Percentiles rank a stretch among this genome's conserved stretches.
phyloP scores from a whole-genome alignment of 2,797 vertebrate genomes.

The Lacerta bilineata region DNA sequence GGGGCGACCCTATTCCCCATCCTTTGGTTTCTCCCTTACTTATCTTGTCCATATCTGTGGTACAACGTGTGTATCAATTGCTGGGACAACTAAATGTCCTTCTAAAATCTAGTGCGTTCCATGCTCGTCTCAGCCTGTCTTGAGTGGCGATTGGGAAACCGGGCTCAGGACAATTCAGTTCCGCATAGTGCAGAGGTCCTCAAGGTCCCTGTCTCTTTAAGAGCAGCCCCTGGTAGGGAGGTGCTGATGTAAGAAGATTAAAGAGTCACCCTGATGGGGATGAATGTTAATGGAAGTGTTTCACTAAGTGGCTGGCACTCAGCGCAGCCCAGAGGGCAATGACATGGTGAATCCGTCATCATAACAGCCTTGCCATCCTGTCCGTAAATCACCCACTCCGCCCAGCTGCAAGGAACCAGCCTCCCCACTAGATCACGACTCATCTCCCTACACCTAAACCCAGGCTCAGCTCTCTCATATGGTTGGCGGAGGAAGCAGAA shows the following conservation, averaged over 20 bases:
- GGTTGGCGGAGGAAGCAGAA: background rate
- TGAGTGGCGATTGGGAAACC: background rate
- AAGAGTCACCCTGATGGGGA: conserved; percentile 73
- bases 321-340: conserved; percentile 39
- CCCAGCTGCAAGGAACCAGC: conserved; percentile 2
- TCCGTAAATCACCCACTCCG: conserved; percentile 34
- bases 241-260: conserved; percentile 78
- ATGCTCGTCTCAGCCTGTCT: background rate
- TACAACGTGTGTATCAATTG: background rate
- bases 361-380: conserved; percentile 39
- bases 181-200: background rate
- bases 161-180: background rate
- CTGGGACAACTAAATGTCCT: background rate
- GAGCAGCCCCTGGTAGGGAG: conserved; percentile 50
- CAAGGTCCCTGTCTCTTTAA: conserved; percentile 29
- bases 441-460: background rate
- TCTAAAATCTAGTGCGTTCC: background rate
- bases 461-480: background rate
- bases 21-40: background rate
- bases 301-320: conserved; percentile 73
- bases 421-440: conserved; percentile 18
- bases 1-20: background rate
- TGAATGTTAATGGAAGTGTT: conserved; percentile 76
- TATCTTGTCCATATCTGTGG: background rate
- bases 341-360: conserved; percentile 44